These are phyloP conservation scores for Escarpia spicata DNA, from an alignment of 2,888 invertebrate species.

Conservation along the genomic window DNA sequence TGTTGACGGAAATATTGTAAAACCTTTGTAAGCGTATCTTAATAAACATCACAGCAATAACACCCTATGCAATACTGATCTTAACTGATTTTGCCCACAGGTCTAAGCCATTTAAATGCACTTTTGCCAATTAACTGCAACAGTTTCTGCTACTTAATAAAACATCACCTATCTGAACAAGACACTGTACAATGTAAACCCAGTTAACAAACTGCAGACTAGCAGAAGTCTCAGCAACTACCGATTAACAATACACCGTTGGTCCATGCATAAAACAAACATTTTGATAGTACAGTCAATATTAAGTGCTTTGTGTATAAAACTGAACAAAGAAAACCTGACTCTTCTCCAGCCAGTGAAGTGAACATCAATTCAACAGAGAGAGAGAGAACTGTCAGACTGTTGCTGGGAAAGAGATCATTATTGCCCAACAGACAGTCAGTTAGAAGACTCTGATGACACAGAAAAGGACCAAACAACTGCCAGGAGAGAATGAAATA, in stretches of 20 bases:
- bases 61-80: not conserved
- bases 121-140: not conserved
- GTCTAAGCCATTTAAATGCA: not conserved
- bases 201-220: not conserved
- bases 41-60: not conserved
- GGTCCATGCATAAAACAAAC: not conserved
- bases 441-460: no score
- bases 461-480: no score
- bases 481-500: no score
- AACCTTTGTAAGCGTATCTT: not conserved
- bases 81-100: not conserved
- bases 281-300: not conserved
- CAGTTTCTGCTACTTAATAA: not conserved
- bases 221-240: not conserved
- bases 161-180: not conserved
- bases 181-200: not conserved
- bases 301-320: not conserved
- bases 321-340: not conserved
- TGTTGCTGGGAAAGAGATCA: not conserved
- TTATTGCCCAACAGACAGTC: not conserved
- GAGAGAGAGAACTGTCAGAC: not conserved
- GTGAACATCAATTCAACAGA: not conserved
- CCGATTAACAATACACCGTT: not conserved
- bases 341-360: not conserved
- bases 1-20: not conserved